Conservation (phyloP, 2,888 invertebrate species). For the Silvanus unidentatus region DNA sequence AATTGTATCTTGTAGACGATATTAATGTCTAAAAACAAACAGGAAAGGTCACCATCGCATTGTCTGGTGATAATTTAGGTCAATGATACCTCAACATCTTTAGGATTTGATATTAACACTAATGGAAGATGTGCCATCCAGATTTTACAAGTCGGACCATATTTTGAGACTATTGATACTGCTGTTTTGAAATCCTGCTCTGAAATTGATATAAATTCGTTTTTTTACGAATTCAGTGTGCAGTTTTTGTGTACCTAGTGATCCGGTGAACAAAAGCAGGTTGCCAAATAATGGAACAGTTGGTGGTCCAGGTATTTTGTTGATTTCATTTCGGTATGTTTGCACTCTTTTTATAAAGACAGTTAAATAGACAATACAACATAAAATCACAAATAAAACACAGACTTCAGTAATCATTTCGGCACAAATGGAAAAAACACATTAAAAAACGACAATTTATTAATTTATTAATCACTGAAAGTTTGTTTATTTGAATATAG, state of each 20-base stretch:
- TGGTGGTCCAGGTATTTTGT: conserved; percentile 6
- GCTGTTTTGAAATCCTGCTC: conserved; percentile 1
- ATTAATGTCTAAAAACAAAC: conserved; percentile 9
- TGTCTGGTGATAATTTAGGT: no score
- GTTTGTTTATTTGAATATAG: conserved; percentile 1
- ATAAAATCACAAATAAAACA: no score
- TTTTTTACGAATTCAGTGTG: no score
- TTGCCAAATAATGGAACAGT: conserved; percentile 4
- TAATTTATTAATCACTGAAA: no score
- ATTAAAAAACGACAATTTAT: no score
- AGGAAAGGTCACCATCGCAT: no score
- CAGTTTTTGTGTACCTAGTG: conserved; percentile 1
- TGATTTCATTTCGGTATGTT: neutral
- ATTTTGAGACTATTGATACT: neutral
- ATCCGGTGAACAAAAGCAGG: neutral
- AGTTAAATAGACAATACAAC: neutral
- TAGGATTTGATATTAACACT: conserved; percentile 13
- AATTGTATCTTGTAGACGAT: conserved; percentile 16
- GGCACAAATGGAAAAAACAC: no score
- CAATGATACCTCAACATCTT: conserved; percentile 18
- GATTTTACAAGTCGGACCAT: neutral
- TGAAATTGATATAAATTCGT: neutral
- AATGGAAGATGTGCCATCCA: conserved; percentile 5
- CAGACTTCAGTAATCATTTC: no score
- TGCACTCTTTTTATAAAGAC: neutral